These are phyloP conservation scores for Eristalis arbustorum DNA, from an alignment of 2,888 invertebrate species.

Conservation along the genomic window DNA sequence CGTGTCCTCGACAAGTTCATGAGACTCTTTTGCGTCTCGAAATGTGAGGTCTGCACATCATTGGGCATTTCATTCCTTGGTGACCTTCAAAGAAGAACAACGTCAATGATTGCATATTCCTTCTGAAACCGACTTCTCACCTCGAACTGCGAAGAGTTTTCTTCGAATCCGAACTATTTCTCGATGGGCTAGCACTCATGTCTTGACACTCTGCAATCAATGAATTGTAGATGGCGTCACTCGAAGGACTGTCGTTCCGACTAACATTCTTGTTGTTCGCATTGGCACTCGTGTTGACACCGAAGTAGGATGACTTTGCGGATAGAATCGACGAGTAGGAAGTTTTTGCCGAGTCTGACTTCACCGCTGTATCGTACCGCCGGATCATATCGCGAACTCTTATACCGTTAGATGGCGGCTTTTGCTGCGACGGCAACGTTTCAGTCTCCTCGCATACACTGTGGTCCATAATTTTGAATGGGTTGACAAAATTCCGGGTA, in stretches of 20 bases:
- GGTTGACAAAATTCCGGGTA: slow-evolving; percentile 8
- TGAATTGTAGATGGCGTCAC: slow-evolving; percentile 11
- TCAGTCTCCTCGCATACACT: slow-evolving; percentile 13
- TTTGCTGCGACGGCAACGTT: not conserved
- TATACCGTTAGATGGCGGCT: slow-evolving; percentile 12
- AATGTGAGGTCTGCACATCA: not conserved
- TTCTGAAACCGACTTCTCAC: not conserved
- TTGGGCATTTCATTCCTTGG: slow-evolving; percentile 11
- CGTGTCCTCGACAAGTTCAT: slow-evolving; percentile 52
- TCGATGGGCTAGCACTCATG: not conserved
- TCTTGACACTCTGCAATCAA: slow-evolving; percentile 55
- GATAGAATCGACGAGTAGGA: slow-evolving; percentile 73
- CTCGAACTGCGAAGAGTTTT: slow-evolving; percentile 23
- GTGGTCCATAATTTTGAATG: slow-evolving; percentile 46
- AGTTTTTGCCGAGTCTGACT: slow-evolving; percentile 36
- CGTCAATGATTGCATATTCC: not conserved
- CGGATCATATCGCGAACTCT: slow-evolving; percentile 77
- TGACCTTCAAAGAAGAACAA: slow-evolving; percentile 5
- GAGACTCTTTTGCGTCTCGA: slow-evolving; percentile 55
- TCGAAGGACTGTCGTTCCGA: not conserved
- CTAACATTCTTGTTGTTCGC: not conserved
- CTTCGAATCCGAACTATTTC: slow-evolving; percentile 24
- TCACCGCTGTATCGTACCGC: slow-evolving; percentile 75
- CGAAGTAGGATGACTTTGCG: slow-evolving; percentile 74
- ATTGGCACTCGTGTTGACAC: slow-evolving; percentile 56